phyloP scores from a whole-genome alignment of 2,797 vertebrate genomes.

The Neosilurus hyrtlii region DNA sequence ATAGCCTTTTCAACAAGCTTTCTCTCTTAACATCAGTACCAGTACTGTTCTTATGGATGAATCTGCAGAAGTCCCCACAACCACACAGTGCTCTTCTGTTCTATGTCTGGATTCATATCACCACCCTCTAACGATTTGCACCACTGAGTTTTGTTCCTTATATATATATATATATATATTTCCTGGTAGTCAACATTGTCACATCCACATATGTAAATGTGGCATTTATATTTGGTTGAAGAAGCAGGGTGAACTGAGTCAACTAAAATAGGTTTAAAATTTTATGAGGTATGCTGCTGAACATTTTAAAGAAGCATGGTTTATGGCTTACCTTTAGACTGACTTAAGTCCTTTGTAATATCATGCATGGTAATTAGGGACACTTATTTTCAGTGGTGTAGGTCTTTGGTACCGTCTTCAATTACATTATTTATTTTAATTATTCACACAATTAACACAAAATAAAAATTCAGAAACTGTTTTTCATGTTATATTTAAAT shows the following conservation, averaged over 20 bases:
- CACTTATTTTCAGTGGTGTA: not conserved
- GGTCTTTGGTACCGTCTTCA: not conserved
- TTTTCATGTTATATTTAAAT: no score
- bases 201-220: not conserved
- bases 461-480: not conserved
- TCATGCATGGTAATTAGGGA: not conserved
- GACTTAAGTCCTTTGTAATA: not conserved
- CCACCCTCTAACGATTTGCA: not conserved
- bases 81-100: not conserved
- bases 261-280: not conserved
- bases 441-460: not conserved
- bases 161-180: not conserved
- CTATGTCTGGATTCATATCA: not conserved
- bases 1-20: no score
- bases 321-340: not conserved
- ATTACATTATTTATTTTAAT: not conserved
- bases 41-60: not conserved
- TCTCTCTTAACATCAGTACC: not conserved
- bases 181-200: not conserved
- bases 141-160: not conserved
- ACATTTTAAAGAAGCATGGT: not conserved
- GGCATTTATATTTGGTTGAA: not conserved
- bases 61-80: not conserved
- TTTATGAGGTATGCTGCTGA: not conserved
- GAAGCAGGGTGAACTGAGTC: not conserved